phyloP scores from a whole-genome alignment of 2,113 vertebrate species.

The Todiramphus saurophagus region DNA sequence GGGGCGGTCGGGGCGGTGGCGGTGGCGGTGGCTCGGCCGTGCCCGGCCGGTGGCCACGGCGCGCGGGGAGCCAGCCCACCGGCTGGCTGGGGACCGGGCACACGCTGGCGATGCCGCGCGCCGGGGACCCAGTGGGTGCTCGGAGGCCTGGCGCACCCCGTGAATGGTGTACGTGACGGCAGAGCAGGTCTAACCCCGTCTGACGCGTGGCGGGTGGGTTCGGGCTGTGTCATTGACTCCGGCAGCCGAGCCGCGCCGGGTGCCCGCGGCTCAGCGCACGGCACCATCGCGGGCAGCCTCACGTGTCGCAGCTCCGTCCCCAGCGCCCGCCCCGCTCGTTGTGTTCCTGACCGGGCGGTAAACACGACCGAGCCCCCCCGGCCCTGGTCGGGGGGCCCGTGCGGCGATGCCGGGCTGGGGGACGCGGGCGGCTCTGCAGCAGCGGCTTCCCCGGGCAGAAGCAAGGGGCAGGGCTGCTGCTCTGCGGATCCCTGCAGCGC shows the following conservation, averaged over 20 bases:
- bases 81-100: background rate
- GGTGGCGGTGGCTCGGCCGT: background rate
- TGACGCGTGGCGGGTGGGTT: background rate
- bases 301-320: background rate
- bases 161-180: background rate
- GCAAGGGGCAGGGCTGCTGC: slow-evolving; percentile 52
- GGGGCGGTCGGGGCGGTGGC: background rate
- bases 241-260: background rate
- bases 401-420: background rate
- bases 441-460: background rate
- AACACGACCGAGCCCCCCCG: background rate
- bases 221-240: slow-evolving; percentile 3
- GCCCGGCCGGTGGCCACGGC: background rate
- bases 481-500: slow-evolving; percentile 43
- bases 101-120: background rate
- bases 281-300: background rate
- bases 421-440: background rate
- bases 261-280: background rate
- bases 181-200: background rate
- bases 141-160: background rate
- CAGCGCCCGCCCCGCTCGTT: background rate
- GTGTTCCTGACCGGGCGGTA: background rate
- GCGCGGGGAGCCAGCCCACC: background rate
- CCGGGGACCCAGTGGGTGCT: background rate
- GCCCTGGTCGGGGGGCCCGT: background rate